Evolutionary conservation across 2,888 invertebrate genomes (phyloP).

Genomic region (Dolomedes plantarius): DNA sequence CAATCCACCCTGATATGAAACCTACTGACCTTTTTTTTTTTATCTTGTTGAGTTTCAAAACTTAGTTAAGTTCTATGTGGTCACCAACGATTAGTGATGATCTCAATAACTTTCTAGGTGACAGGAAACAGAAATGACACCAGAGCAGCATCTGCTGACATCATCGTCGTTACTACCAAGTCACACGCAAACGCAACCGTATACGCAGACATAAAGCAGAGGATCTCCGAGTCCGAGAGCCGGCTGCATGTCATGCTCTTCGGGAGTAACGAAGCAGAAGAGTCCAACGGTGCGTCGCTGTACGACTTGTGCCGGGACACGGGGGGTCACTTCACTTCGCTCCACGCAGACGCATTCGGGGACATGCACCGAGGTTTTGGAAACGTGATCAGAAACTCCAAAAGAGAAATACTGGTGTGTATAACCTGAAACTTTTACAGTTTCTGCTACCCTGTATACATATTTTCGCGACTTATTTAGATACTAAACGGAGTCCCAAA

Average conservation of each 20-base stretch:
- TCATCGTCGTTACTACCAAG: slow-evolving; percentile 30
- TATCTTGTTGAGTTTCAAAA: no score
- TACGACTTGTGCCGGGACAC: slow-evolving; percentile 13
- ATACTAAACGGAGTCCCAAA: no score
- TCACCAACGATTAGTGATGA: no score
- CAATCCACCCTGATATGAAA: no score
- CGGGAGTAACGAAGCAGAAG: not conserved
- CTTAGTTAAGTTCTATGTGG: no score
- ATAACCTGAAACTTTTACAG: no score
- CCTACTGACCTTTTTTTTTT: no score
- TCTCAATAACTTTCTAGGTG: not conserved
- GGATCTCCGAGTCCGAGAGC: not conserved
- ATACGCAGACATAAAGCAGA: not conserved
- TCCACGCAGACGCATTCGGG: slow-evolving; percentile 1
- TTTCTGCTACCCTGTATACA: no score
- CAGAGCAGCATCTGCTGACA: not conserved
- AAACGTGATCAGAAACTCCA: not conserved
- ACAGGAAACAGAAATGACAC: not conserved
- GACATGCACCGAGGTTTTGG: slow-evolving; percentile 26
- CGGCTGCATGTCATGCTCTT: slow-evolving; percentile 18
- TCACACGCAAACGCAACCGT: not conserved
- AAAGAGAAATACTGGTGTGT: slow-evolving; percentile 6
- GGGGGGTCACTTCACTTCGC: not conserved
- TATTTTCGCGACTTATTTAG: no score
- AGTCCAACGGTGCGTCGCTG: not conserved